Evolutionary conservation across 2,113 vertebrate genomes (phyloP), one percentile per base, ranked within the genome.

Genomic region (Ceyx melanurus): DNA sequence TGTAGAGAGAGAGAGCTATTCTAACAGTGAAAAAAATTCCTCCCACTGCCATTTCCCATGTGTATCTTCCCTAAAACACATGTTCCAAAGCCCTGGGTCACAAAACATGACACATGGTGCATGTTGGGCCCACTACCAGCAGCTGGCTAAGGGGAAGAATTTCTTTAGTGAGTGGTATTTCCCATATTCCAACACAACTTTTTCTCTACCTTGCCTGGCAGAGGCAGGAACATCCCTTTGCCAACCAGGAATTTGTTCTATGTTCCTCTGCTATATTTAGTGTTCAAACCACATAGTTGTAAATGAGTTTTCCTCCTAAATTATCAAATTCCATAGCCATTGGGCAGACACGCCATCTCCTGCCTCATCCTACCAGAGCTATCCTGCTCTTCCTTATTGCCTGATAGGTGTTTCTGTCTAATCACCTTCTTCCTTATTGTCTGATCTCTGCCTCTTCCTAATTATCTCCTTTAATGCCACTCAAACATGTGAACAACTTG

Each of bases 341-440:
- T 90, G 48, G 74, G 89, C 85, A 88, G 48, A 72, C 54, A 29
- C 1, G 0, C 40, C 33, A 57, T 16, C 84, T 92, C 93, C 66
- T 85, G 87, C 91, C 57, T 89, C 51, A 28, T 82, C 4, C 5
- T 75, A 72, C 45, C 16, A 14, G 46, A 71, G 42, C 35, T 88
- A 83, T 91, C 93, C 71, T 15, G 31, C 33, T 82, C 88, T 82
- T 95, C 94, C 92, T 94, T 92, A 91, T 43, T 95, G 85, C 37
- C 56, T 0, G 21, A 94, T 79, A 45, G 65, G 51, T 3, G 7
- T 74, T 92, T 79, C 70, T 82, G 31, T 89, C 61, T 94, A 92
- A 95, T 89, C 66, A 84, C 48, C 33, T 19, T 91, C 78, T 89
- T 94, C 85, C 89, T 96, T 76, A 57, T 61, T 62, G 82, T 45